Conservation (phyloP, 2,888 invertebrate genomes). For the Hipparchia sbordonii region DNA sequence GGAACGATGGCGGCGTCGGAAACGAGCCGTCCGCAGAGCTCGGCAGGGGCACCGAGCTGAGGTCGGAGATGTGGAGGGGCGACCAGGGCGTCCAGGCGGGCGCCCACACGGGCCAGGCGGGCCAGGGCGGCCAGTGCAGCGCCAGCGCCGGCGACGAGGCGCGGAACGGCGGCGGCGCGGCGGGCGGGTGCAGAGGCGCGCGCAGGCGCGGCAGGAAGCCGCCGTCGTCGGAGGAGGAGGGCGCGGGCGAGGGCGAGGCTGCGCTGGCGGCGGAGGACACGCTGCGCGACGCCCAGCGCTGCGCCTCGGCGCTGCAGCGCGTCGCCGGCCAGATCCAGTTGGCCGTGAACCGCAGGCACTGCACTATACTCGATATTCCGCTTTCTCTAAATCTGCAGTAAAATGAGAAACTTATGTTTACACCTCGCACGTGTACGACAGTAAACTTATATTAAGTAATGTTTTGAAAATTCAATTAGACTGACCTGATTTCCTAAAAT, state of each 20-base stretch:
- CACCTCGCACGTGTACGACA: background rate
- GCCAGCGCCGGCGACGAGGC: constrained; percentile 73
- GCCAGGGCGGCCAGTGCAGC: constrained; percentile 78
- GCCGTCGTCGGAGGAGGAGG: constrained; percentile 90
- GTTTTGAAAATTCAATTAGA: constrained; percentile 36
- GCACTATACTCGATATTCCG: constrained; percentile 96
- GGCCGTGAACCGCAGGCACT: constrained; percentile 80
- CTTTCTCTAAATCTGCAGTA: constrained; percentile 92
- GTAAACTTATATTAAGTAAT: background rate
- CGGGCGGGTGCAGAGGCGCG: constrained; percentile 84
- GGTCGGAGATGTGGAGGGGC: constrained; percentile 91
- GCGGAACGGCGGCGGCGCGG: constrained; percentile 78
- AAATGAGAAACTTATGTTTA: constrained; percentile 17
- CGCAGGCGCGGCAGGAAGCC: constrained; percentile 87
- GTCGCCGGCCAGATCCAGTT: constrained; percentile 91
- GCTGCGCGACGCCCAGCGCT: constrained; percentile 50
- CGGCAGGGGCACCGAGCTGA: constrained; percentile 92
- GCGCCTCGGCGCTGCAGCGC: constrained; percentile 80
- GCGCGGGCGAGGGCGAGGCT: constrained; percentile 60
- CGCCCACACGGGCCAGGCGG: constrained; percentile 86
- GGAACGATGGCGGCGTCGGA: constrained; percentile 88
- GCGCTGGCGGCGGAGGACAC: constrained; percentile 43
- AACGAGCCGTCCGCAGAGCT: constrained; percentile 91
- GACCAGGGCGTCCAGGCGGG: constrained; percentile 87
- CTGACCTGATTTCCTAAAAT: constrained; percentile 75